phyloP scores from a whole-genome alignment of 1,140 invertebrate genomes.

The Colletes gigas region DNA sequence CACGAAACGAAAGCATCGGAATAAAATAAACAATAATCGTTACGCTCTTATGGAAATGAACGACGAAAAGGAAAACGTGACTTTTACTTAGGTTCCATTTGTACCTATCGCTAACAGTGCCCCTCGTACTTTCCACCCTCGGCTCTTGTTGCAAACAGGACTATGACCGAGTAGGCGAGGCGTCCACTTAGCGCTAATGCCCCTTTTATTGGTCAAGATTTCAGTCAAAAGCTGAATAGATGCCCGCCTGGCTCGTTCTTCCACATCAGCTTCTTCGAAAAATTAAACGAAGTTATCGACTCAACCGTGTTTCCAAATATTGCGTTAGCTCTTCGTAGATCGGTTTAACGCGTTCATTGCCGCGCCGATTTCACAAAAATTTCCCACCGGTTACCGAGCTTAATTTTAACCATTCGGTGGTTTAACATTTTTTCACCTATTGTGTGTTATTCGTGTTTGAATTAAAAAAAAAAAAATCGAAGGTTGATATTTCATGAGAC shows the following conservation, averaged over 20 bases:
- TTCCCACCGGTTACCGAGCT: too few relatives aligned
- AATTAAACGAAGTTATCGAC: constrained; percentile 53
- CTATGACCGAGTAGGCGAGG: constrained; percentile 69
- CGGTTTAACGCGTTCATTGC: background rate
- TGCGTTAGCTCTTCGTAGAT: background rate
- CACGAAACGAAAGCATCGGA: too few relatives aligned
- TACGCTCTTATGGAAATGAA: too few relatives aligned
- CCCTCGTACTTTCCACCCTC: constrained; percentile 64
- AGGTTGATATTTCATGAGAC: too few relatives aligned
- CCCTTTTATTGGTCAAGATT: constrained; percentile 76
- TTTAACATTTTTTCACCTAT: too few relatives aligned
- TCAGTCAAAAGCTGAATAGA: constrained; percentile 61
- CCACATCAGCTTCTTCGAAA: constrained; percentile 28
- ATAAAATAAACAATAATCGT: too few relatives aligned
- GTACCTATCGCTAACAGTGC: constrained; percentile 57
- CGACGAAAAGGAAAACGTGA: background rate
- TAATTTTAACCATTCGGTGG: too few relatives aligned
- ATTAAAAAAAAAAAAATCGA: too few relatives aligned
- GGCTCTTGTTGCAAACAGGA: constrained; percentile 70
- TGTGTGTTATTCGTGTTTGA: too few relatives aligned
- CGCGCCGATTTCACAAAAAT: too few relatives aligned
- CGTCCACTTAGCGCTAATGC: constrained; percentile 75
- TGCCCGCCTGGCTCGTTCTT: constrained; percentile 30
- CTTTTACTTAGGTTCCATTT: constrained; percentile 34
- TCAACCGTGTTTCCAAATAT: constrained; percentile 1